Evolutionary conservation across 2,797 vertebrate genomes (phyloP).

Genomic region (Sebastes diploproa): DNA sequence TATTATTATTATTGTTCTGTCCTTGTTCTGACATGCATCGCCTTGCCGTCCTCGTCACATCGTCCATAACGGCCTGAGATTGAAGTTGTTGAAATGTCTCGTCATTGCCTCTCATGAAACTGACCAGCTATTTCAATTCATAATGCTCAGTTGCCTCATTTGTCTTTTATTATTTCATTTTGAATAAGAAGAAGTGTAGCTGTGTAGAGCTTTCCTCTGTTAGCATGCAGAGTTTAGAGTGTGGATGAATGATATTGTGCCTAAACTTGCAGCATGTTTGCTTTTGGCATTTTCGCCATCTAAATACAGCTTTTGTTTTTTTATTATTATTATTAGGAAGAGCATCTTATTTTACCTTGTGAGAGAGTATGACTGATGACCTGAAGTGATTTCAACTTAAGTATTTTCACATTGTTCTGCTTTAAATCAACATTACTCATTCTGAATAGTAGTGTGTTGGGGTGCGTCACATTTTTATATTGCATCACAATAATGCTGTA

Average conservation of each 20-base stretch:
- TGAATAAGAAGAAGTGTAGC: constrained; percentile 29
- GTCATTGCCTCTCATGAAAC: constrained; percentile 24
- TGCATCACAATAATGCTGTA: constrained; percentile 19
- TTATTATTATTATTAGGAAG: constrained; percentile 4
- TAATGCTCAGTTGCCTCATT: constrained; percentile 28
- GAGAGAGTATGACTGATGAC: constrained; percentile 26
- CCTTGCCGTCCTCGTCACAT: constrained; percentile 28
- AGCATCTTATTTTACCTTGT: constrained; percentile 22
- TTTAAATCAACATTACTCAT: constrained; percentile 39
- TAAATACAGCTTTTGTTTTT: constrained; percentile 6
- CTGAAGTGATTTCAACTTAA: constrained; percentile 31
- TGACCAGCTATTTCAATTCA: constrained; percentile 40
- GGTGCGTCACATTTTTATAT: constrained; percentile 29
- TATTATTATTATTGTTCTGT: constrained; percentile 16
- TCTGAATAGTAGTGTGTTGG: constrained; percentile 13
- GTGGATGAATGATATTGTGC: constrained; percentile 65
- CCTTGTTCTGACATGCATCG: constrained; percentile 11
- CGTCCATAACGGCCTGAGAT: constrained; percentile 32
- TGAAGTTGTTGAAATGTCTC: constrained; percentile 46
- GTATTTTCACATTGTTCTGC: constrained; percentile 31
- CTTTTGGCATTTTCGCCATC: constrained; percentile 18
- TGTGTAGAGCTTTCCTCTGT: constrained; percentile 49
- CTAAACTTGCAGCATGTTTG: constrained; percentile 47
- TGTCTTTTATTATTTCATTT: constrained; percentile 20
- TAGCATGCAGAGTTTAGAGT: constrained; percentile 49